phyloP scores from a whole-genome alignment of 1,140 invertebrate species.

The Drosophila mayri region DNA sequence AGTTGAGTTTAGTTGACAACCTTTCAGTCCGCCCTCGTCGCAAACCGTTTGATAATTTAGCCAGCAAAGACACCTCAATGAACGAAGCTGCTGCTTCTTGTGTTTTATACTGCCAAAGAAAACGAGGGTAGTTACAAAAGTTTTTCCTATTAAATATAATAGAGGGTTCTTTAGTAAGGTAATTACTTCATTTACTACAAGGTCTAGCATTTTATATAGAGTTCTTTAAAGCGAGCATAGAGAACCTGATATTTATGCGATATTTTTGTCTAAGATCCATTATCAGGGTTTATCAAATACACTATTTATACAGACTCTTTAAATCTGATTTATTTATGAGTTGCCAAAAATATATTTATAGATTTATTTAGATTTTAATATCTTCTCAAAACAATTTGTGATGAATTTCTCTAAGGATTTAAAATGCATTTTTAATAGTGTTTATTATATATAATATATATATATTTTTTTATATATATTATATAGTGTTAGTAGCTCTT shows the following conservation, averaged over 20 bases:
- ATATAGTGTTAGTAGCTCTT: not conserved
- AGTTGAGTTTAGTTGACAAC: not conserved
- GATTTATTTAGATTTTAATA: not conserved
- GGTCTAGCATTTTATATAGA: too few relatives aligned
- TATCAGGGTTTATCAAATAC: too few relatives aligned
- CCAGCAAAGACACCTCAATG: constrained; percentile 43
- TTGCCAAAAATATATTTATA: too few relatives aligned
- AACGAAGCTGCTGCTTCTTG: constrained; percentile 8
- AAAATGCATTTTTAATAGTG: too few relatives aligned
- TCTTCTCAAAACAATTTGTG: not conserved
- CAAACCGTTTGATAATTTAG: constrained; percentile 58
- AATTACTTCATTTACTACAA: not conserved
- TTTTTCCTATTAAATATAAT: not conserved
- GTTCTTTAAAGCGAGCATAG: too few relatives aligned
- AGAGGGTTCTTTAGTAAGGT: not conserved
- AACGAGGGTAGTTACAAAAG: constrained; percentile 1
- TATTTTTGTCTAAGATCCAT: too few relatives aligned
- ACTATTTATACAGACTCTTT: too few relatives aligned
- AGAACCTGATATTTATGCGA: too few relatives aligned
- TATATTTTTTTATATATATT: not conserved
- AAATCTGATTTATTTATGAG: too few relatives aligned
- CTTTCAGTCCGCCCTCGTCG: constrained; percentile 20
- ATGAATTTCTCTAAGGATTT: not conserved
- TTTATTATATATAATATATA: not conserved
- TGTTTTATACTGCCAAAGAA: not conserved